Evolutionary conservation across 2,797 vertebrate species (phyloP), one percentile per base, ranked within the genome.

Genomic region (Chaenodraco wilsoni): DNA sequence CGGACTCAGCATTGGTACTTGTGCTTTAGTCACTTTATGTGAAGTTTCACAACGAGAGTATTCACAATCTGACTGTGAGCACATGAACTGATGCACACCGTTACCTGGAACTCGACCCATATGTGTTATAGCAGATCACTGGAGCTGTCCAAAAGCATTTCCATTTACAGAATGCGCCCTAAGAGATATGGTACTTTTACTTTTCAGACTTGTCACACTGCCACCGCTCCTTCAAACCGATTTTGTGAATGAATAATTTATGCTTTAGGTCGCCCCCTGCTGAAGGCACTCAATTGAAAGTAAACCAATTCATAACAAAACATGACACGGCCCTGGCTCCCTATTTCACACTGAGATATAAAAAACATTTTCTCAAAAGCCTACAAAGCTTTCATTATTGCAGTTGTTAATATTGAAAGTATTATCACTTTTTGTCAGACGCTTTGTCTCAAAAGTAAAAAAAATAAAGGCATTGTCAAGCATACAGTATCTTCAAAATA

Each of bases 211-310:
- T 23, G 56, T 61, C 46, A 19, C 49, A 5, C 8, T 40, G 16
- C 61, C 48, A 1, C 45, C 23, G 2, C 52, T 55, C 41, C 41
- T 56, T 61, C 43, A 71, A 55, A 50, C 43, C 23, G 52, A 2
- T 16, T 74, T 59, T 68, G 44, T 31, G 19, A 62, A 80, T 84
- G 17, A 69, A 72, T 76, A 44, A 65, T 61, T 40, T 43, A 69
- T 48, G 41, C 57, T 66, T 57, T 12, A 19, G 51, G 31, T 60
- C 31, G 0, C 15, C 45, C 17, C 3, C 8, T 10, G 48, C 23
- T 48, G n/a, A 48, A 70, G 56, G 41, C 59, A 11, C n/a, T 65
- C 40, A 19, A 21, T 51, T 31, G 54, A 69, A 57, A 61, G 19
- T 43, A 27, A 55, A 13, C 45, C 64, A 67, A 69, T 76, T 75